Conservation (phyloP, 2,888 invertebrate genomes). For the Crematogaster levior region DNA sequence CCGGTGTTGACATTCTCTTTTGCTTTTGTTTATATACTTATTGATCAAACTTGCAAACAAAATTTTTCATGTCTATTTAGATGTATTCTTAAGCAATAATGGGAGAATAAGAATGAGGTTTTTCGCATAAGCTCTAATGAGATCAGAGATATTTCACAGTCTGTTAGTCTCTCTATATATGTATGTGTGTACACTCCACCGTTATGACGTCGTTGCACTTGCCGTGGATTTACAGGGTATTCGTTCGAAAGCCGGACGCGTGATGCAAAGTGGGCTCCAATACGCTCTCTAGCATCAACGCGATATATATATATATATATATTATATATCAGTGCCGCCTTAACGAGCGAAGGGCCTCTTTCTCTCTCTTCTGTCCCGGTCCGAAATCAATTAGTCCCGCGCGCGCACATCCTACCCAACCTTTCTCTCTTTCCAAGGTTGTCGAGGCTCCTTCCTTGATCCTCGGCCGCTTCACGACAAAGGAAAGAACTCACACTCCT, state of each 20-base stretch:
- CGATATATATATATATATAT: no score
- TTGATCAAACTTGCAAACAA: neutral
- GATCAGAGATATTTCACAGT: neutral
- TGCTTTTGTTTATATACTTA: neutral
- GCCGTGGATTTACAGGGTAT: constrained; percentile 46
- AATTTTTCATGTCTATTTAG: neutral
- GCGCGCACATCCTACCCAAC: constrained; percentile 34
- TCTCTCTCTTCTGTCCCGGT: neutral
- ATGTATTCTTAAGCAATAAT: neutral
- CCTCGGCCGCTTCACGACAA: constrained; percentile 41
- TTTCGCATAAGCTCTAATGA: neutral
- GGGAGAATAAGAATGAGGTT: neutral
- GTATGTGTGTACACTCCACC: neutral
- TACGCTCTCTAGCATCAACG: constrained; percentile 39
- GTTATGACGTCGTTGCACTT: constrained; percentile 31
- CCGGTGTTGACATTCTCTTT: neutral
- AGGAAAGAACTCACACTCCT: constrained; percentile 31
- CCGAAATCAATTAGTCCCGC: constrained; percentile 52
- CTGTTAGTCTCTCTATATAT: neutral
- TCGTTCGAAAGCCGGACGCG: constrained; percentile 32
- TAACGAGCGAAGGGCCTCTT: constrained; percentile 41
- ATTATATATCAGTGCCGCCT: constrained; percentile 50
- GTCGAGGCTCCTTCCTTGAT: constrained; percentile 37
- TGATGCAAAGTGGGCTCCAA: constrained; percentile 30
- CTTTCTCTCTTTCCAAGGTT: constrained; percentile 52